Base-by-base conservation (phyloP, 2,888 invertebrate genomes). In the Myopa tessellatipennis region DNA sequence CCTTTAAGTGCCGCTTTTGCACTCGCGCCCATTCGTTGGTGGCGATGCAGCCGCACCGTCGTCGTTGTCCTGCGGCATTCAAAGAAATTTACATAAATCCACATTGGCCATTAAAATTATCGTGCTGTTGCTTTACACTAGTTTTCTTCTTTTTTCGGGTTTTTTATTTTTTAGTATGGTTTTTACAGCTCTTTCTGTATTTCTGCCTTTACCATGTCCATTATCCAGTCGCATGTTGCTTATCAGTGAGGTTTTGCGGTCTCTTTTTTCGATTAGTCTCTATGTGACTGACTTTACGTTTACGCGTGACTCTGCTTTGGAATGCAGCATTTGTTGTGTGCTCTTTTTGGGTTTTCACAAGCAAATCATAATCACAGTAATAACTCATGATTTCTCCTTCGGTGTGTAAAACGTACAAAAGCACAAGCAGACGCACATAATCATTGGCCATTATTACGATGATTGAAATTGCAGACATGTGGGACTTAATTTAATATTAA, bases 41-140 rank as follows among this genome's bases (percentile, higher is more conserved):
- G 16, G n/a, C 34, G 36, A 60, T 40, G 58, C 18, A 55, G 52
- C 7, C 26, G 52, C 52, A 26, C n/a, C 65, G 65, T 12, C 52
- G 16, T 36, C 50, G n/a, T 40, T 12, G 18, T 45, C 7, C 55
- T 6, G 50, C 26, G 34, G 45, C 60, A 8, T 45, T 69, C 40
- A 75, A 14, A 60, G 69, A 69, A 75, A 75, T 75, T 75, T 69
- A 58, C 69, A 75, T 75, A 75, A 68, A 68, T 75, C 68, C 75
- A 60, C 69, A 58, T 69, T 40, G 34, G 26, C 69, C 74, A 74
- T 74, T 55, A 74, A 74, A 74, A 74, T 74, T 74, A 74, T 74
- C 74, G 16, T 26, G 18, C 67, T 12, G 10, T 45, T 63, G 45
- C 73, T 18, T 63, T 50, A 8, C 36, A 34, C 26, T 58, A n/a